Conservation (phyloP, 2,888 invertebrate species). For the Falcaria lacertinaria region DNA sequence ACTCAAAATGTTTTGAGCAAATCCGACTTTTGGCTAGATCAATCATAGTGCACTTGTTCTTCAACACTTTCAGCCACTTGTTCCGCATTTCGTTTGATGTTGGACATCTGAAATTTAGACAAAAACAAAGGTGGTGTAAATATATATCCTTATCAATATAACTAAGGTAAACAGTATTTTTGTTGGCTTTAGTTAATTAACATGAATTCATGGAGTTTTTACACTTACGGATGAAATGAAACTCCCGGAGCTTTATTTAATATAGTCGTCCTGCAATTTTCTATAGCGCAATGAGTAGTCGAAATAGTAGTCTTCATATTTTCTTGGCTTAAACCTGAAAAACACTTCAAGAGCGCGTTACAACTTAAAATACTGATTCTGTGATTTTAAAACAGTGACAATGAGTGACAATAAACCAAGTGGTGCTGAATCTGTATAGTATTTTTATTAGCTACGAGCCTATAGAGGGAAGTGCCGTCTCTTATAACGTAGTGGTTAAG, state of each 20-base stretch:
- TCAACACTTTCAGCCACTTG: conserved; percentile 56
- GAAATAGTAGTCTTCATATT: conserved; percentile 26
- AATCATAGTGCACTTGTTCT: conserved; percentile 48
- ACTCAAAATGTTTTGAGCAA: conserved; percentile 66
- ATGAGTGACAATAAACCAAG: too few species aligned
- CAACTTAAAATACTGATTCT: too few species aligned
- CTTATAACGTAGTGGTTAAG: too few species aligned
- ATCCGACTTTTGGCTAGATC: conserved; percentile 62
- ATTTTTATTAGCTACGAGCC: too few species aligned
- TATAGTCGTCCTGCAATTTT: conserved; percentile 52
- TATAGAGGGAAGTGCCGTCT: too few species aligned
- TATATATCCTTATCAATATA: neutral
- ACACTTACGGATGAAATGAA: conserved; percentile 54
- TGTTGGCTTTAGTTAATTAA: neutral
- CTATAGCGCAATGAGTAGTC: conserved; percentile 49
- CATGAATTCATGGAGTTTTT: neutral
- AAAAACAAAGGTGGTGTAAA: too few species aligned
- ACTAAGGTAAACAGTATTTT: neutral
- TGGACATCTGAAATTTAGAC: conserved; percentile 60
- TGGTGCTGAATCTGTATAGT: too few species aligned
- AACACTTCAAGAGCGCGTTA: too few species aligned
- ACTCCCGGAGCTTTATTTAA: conserved; percentile 53
- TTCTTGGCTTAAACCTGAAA: too few species aligned
- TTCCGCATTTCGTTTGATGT: conserved; percentile 48
- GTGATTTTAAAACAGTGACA: too few species aligned